phyloP scores from a whole-genome alignment of 2,113 vertebrate species.

The Zootoca vivipara region DNA sequence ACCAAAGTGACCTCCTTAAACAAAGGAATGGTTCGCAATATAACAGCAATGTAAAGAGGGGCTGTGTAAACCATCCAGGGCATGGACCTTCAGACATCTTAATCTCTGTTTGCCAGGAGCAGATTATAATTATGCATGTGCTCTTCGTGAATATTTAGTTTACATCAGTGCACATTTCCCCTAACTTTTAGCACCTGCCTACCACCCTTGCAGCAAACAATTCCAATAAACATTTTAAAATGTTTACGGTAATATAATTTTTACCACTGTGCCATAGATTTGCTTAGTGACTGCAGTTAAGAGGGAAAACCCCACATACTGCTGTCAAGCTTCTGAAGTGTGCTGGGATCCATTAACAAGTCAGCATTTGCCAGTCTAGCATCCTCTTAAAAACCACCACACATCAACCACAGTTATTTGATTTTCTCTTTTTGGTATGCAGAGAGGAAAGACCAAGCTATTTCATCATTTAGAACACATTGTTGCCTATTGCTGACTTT shows the following conservation, averaged over 20 bases:
- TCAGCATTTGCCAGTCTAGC: slow-evolving; percentile 6
- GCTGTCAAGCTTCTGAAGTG: slow-evolving; percentile 12
- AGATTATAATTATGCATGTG: no score
- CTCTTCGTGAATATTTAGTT: background rate
- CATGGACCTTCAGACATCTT: background rate
- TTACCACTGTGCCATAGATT: background rate
- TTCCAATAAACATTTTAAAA: background rate
- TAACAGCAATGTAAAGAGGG: background rate
- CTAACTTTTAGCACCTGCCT: background rate
- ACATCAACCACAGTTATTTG: background rate
- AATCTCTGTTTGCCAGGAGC: no score
- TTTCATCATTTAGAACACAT: background rate
- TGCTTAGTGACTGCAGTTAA: background rate
- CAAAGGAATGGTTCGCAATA: background rate
- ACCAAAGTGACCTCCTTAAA: background rate
- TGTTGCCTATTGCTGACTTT: background rate
- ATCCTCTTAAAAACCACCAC: slow-evolving; percentile 1
- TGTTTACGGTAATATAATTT: background rate
- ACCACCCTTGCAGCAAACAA: background rate
- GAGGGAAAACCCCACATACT: background rate
- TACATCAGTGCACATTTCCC: background rate
- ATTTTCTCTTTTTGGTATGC: background rate
- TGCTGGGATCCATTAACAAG: slow-evolving; percentile 29
- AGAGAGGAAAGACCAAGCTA: background rate
- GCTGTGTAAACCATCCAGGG: background rate